A percentile compares a stretch with the other conserved stretches of the same genome.
Conservation (phyloP, 2,888 invertebrate species). For the Chymomyza amoena region DNA sequence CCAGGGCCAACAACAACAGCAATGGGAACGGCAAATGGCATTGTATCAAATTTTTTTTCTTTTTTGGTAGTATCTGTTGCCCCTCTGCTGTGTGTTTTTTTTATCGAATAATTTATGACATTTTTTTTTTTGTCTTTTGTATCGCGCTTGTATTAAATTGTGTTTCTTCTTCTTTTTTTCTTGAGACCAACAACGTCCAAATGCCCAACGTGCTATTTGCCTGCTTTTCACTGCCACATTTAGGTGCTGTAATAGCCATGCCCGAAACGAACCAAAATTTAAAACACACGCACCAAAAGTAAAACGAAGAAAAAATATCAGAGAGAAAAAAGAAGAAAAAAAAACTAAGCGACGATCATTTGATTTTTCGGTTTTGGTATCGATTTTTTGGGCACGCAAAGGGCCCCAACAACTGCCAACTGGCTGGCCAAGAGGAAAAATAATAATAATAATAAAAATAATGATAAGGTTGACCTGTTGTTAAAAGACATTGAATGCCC, state of each 20-base stretch:
- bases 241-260: slow-evolving; percentile 38
- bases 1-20: neutral
- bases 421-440: slow-evolving; percentile 35
- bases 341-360: slow-evolving; percentile 63
- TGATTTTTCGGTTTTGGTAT: slow-evolving; percentile 53
- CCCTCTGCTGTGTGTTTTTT: slow-evolving; percentile 15
- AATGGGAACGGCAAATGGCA: slow-evolving; percentile 15
- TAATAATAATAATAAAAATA: slow-evolving; percentile 74
- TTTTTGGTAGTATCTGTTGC: neutral
- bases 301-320: slow-evolving; percentile 24
- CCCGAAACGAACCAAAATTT: slow-evolving; percentile 50
- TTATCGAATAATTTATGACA: slow-evolving; percentile 74
- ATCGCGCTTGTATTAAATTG: slow-evolving; percentile 72
- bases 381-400: slow-evolving; percentile 38
- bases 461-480: slow-evolving; percentile 76
- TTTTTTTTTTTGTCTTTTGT: slow-evolving; percentile 74
- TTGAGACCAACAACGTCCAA: slow-evolving; percentile 44
- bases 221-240: slow-evolving; percentile 55
- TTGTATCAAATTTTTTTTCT: slow-evolving; percentile 34
- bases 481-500: slow-evolving; percentile 76
- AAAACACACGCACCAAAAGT: slow-evolving; percentile 65
- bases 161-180: slow-evolving; percentile 18
- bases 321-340: slow-evolving; percentile 26
- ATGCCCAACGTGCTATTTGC: slow-evolving; percentile 44
- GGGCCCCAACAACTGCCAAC: neutral